Percentiles rank a stretch among this genome's conserved stretches.
phyloP scores from a whole-genome alignment of 2,797 vertebrate genomes.

The Schizothorax lantsangensis region DNA sequence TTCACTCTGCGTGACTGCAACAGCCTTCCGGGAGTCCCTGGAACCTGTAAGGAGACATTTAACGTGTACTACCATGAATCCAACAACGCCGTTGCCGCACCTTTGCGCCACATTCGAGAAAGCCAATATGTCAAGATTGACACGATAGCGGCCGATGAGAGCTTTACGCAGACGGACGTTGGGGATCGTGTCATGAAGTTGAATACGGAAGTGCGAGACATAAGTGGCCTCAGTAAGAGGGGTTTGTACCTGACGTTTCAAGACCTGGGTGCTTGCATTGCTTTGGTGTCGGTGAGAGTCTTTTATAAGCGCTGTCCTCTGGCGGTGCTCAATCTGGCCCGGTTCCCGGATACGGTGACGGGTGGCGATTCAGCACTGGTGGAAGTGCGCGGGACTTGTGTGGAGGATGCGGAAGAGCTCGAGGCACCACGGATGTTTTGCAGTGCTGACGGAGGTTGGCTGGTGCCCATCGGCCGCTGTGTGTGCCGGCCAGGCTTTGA shows the following conservation, averaged over 20 bases:
- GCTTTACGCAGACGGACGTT: constrained; percentile 99
- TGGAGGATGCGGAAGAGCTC: constrained; percentile 93
- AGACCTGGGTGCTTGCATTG: constrained; percentile 98
- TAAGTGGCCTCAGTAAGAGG: constrained; percentile 90
- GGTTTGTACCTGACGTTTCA: constrained; percentile 98
- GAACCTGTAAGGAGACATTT: constrained; percentile 99
- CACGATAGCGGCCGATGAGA: constrained; percentile 99
- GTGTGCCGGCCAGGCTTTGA: constrained; percentile 94
- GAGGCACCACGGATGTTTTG: constrained; percentile 98
- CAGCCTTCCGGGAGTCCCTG: constrained; percentile 95
- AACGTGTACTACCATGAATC: constrained; percentile 98
- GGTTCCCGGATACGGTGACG: constrained; percentile 96
- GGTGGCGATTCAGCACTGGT: constrained; percentile 96
- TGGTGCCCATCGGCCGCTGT: constrained; percentile 98
- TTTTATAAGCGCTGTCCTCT: constrained; percentile 98
- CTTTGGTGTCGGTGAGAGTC: constrained; percentile 93
- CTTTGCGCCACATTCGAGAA: constrained; percentile 60
- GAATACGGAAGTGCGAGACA: constrained; percentile 97
- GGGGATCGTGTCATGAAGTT: constrained; percentile 97
- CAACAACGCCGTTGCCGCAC: constrained; percentile 79
- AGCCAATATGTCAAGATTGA: constrained; percentile 84
- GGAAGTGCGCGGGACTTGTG: constrained; percentile 94
- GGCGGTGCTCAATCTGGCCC: constrained; percentile 94
- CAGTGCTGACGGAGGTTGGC: constrained; percentile 97
- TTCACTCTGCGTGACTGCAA: constrained; percentile 98